These are phyloP conservation scores for Eubasilissa regina DNA, from an alignment of 1,140 invertebrate genomes.

Conservation along the genomic window DNA sequence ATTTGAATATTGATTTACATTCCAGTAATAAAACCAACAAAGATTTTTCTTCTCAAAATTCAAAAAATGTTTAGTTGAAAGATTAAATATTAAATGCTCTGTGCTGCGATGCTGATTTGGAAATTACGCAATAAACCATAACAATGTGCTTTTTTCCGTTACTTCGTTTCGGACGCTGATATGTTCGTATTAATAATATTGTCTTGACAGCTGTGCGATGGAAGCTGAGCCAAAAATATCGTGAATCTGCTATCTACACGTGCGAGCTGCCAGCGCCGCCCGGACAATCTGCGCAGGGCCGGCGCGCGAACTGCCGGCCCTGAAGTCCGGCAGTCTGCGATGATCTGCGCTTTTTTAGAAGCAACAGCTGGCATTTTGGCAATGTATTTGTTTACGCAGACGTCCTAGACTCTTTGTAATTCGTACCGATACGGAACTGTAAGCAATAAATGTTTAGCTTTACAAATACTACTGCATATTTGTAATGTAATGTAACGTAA, in stretches of 20 bases:
- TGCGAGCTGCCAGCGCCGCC: constrained; percentile 1
- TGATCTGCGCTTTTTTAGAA: too few species aligned
- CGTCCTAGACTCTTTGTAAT: too few species aligned
- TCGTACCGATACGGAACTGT: too few species aligned
- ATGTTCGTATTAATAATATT: constrained; percentile 53
- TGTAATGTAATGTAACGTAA: too few species aligned
- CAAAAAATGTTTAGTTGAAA: neutral
- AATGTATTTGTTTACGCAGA: too few species aligned
- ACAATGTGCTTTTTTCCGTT: constrained; percentile 36
- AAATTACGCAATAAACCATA: constrained; percentile 28
- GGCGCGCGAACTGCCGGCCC: too few species aligned
- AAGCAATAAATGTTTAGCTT: too few species aligned
- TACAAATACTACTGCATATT: too few species aligned
- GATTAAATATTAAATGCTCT: neutral
- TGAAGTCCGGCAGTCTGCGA: too few species aligned
- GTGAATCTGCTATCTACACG: constrained; percentile 1
- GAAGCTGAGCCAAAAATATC: constrained; percentile 54
- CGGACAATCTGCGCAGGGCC: constrained; percentile 5
- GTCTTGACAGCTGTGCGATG: constrained; percentile 57
- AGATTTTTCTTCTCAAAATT: neutral
- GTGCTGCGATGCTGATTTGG: neutral
- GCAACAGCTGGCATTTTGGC: too few species aligned
- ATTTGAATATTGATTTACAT: too few species aligned
- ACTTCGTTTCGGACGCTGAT: constrained; percentile 26
- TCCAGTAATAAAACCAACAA: too few species aligned